Base-by-base conservation (phyloP, 1,140 invertebrate genomes). In the Diachasma alloeum region DNA sequence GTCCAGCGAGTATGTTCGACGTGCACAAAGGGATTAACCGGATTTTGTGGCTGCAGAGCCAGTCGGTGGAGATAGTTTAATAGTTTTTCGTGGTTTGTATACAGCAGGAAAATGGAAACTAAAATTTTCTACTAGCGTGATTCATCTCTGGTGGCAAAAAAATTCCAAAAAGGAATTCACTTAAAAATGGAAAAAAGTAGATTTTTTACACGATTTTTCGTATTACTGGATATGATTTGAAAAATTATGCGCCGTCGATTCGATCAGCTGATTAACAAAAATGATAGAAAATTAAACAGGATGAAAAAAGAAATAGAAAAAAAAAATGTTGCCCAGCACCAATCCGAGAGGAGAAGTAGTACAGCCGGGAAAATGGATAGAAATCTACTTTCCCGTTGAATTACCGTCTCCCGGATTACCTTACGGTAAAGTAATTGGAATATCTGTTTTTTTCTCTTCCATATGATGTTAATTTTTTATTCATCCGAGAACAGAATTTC, bases 361-460 rank as follows among this genome's bases (percentile, higher is more conserved):
- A 13, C 6, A 9, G 8, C 24, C 22, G 15, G 42, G 24, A 69
- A 67, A 75, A 44, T 46, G 59, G 39, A 46, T 69, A 56, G 56
- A 69, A 68, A 48, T 74, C 56, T 31, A 44, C 63, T 63, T 70
- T 75, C 53, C 24, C 42, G 73, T 22, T 75, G 63, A 75, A 75
- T 69, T 75, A 75, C 74, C 63, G 37, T 59, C 46, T 0, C 17
- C 66, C 13, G 74, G 44, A 75, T 75, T 69, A 69, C 66, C 31
- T 2, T 68, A 11, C 42, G 15, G 4, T 11, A 6, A 59, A 24
- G 72, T 74, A 74, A 63, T 74, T 42, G 53, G 36, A 74, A 74
- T 74, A 24, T 19, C n/a, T 36, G 56, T 66, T 56, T 63, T 24
- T 39, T 39, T 53, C 15, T 73, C 31, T 19, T 59, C 22, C 9